phyloP scores from a whole-genome alignment of 2,113 vertebrate genomes.

The Charadrius vociferus region DNA sequence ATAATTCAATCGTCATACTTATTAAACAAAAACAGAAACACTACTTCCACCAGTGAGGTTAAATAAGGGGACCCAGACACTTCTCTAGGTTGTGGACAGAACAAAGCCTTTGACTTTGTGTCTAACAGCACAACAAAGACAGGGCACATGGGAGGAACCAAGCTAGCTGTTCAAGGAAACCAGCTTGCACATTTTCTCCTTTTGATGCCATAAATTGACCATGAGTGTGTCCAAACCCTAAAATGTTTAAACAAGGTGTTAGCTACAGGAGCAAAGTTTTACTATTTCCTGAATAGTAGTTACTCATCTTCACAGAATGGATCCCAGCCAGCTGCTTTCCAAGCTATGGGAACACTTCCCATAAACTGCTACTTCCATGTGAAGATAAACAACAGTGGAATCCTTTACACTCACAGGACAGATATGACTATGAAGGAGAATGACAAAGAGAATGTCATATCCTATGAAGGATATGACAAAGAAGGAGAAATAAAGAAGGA shows the following conservation, averaged over 20 bases:
- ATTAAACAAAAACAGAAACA: neutral
- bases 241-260: neutral
- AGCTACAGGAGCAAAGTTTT: neutral
- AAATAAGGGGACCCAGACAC: neutral
- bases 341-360: neutral
- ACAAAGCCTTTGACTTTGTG: neutral
- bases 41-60: rapidly evolving
- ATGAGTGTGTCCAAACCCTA: neutral
- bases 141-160: neutral
- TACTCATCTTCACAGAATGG: neutral
- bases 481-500: neutral
- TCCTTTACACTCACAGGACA: neutral
- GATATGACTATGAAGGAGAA: neutral
- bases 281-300: neutral
- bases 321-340: neutral
- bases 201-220: neutral
- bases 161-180: neutral
- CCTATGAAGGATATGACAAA: too few relatives aligned
- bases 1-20: neutral
- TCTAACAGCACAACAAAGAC: neutral
- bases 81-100: neutral
- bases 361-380: neutral
- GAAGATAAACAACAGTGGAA: neutral
- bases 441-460: too few relatives aligned
- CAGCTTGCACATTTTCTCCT: neutral